A percentile compares a stretch with the other conserved stretches of the same genome.
These are phyloP conservation scores for Laticauda laticaudata DNA, from an alignment of 2,113 vertebrate species.

Conservation along the genomic window DNA sequence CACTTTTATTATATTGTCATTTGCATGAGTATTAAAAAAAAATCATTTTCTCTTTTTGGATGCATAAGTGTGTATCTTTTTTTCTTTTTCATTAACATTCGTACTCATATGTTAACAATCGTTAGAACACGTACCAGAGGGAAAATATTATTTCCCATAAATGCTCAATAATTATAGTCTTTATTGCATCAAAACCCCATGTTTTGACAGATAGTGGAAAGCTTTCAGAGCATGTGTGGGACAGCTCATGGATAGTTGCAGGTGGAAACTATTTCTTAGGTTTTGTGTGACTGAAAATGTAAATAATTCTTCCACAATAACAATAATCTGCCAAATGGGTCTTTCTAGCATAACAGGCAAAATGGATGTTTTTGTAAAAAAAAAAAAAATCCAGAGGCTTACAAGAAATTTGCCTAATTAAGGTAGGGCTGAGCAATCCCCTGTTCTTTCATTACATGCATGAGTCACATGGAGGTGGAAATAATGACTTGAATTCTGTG, in stretches of 20 bases:
- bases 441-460: conserved; percentile 52
- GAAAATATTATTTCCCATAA: conserved; percentile 75
- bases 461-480: neutral
- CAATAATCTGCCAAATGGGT: conserved; percentile 56
- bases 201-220: conserved; percentile 71
- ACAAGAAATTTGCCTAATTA: conserved; percentile 61
- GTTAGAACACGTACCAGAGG: conserved; percentile 60
- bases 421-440: conserved; percentile 49
- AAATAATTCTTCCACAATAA: conserved; percentile 58
- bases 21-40: conserved; percentile 45
- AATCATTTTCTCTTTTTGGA: conserved; percentile 40
- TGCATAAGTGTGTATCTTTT: conserved; percentile 23
- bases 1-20: conserved; percentile 43
- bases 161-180: conserved; percentile 74
- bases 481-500: conserved; percentile 40
- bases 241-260: conserved; percentile 66
- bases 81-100: conserved; percentile 59
- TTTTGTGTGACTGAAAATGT: conserved; percentile 49
- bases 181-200: conserved; percentile 70
- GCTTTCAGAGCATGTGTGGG: conserved; percentile 60
- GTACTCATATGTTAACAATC: conserved; percentile 59
- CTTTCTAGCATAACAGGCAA: conserved; percentile 27
- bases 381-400: conserved; percentile 29
- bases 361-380: conserved; percentile 38
- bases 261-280: conserved; percentile 64